Evolutionary conservation across 64 coral and sea anemone genomes (phyloP).

Genomic region (Hydrozoanthus tunicans): DNA sequence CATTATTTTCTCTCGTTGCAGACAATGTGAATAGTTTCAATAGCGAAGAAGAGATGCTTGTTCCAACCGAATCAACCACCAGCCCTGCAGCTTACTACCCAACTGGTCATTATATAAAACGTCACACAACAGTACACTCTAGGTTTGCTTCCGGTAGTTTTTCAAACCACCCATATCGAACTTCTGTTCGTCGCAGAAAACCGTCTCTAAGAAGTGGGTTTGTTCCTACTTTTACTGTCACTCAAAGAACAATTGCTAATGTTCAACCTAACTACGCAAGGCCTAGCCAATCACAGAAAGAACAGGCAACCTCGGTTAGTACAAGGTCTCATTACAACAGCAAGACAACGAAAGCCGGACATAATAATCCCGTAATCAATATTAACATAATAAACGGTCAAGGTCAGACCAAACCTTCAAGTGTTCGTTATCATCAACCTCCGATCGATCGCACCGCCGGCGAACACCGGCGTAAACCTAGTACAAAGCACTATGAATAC

Average conservation of each 20-base stretch:
- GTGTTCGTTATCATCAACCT: neutral
- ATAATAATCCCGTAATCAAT: conserved; percentile 25
- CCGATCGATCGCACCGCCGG: neutral
- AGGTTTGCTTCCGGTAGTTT: neutral
- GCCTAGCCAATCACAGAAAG: neutral
- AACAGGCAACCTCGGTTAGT: neutral
- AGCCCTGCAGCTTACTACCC: neutral
- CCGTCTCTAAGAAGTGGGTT: too few species aligned
- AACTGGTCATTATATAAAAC: neutral
- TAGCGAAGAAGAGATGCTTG: conserved; percentile 9
- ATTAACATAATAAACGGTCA: conserved; percentile 45
- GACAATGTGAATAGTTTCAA: neutral
- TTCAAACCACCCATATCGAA: neutral
- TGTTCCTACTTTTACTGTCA: too few species aligned
- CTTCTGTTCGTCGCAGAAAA: too few species aligned
- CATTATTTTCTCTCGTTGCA: too few species aligned
- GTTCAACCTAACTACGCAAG: neutral
- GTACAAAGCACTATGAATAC: neutral
- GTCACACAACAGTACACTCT: neutral
- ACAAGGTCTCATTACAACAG: too few species aligned
- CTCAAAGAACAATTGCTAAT: neutral
- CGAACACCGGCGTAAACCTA: neutral
- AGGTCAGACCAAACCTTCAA: neutral
- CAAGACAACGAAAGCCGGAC: neutral
- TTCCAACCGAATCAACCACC: neutral